Evolutionary conservation across 2,888 invertebrate species (phyloP).

Genomic region (Digitonthophagus gazella): DNA sequence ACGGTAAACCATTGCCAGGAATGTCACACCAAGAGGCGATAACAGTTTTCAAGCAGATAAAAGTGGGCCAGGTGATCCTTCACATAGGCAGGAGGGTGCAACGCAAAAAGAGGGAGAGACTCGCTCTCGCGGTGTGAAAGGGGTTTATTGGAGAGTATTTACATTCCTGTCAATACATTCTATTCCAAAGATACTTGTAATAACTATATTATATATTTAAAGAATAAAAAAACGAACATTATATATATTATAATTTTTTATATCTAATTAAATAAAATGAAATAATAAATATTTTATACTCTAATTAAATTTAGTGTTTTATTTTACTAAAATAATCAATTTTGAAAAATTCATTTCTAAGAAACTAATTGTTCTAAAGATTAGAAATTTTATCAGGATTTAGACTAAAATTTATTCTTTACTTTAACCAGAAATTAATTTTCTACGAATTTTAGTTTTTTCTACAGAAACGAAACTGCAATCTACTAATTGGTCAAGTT

Average conservation of each 20-base stretch:
- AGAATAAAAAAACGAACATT: constrained; percentile 12
- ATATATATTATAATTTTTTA: constrained; percentile 25
- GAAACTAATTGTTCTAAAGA: too few relatives aligned
- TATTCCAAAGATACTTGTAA: constrained; percentile 39
- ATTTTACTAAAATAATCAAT: not conserved
- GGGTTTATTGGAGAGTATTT: constrained; percentile 17
- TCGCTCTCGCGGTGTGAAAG: constrained; percentile 37
- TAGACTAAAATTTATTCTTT: too few relatives aligned
- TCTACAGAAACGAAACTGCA: too few relatives aligned
- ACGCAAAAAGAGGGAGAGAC: constrained; percentile 45
- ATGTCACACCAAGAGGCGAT: constrained; percentile 90
- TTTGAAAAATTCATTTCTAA: not conserved
- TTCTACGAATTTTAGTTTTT: too few relatives aligned
- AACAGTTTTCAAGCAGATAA: constrained; percentile 85
- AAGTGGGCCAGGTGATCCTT: constrained; percentile 77
- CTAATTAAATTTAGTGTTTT: not conserved
- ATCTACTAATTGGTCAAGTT: too few relatives aligned
- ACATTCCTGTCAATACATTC: constrained; percentile 35
- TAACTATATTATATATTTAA: constrained; percentile 22
- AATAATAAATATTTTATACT: constrained; percentile 17
- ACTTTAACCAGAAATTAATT: too few relatives aligned
- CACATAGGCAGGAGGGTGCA: constrained; percentile 62
- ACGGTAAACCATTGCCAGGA: constrained; percentile 79
- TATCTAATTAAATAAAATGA: constrained; percentile 23
- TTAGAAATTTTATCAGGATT: too few relatives aligned